phyloP scores from a whole-genome alignment of 2,797 vertebrate genomes.

The Centropyge bicolor region DNA sequence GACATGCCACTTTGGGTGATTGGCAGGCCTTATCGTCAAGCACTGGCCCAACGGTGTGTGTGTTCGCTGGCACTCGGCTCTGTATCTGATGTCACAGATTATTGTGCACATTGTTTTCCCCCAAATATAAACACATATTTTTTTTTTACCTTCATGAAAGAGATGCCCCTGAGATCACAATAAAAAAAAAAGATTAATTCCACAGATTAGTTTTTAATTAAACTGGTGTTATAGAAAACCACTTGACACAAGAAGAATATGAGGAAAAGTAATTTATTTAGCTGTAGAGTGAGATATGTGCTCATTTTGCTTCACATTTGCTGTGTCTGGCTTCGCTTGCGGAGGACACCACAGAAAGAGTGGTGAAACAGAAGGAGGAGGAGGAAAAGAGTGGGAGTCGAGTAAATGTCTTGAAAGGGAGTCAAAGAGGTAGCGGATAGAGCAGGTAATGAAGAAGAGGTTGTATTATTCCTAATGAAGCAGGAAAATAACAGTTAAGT shows the following conservation, averaged over 20 bases:
- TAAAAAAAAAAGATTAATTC: constrained; percentile 56
- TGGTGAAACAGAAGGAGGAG: constrained; percentile 17
- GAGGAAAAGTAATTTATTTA: constrained; percentile 46
- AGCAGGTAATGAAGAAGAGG: constrained; percentile 38
- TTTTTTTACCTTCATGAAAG: background rate
- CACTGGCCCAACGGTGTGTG: background rate
- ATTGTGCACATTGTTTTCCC: constrained; percentile 52
- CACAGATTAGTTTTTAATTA: constrained; percentile 75
- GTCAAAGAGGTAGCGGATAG: constrained; percentile 32
- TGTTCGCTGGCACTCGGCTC: constrained; percentile 8
- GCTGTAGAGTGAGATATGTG: constrained; percentile 27
- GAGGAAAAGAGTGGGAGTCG: constrained; percentile 42
- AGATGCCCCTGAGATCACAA: constrained; percentile 58
- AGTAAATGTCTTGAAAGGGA: constrained; percentile 40
- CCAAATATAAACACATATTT: constrained; percentile 23
- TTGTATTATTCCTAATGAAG: constrained; percentile 41
- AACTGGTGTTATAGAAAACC: constrained; percentile 46
- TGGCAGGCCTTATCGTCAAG: constrained; percentile 67
- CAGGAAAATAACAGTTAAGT: background rate
- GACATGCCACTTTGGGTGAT: constrained; percentile 49
- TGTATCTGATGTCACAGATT: constrained; percentile 41
- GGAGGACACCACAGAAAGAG: constrained; percentile 25
- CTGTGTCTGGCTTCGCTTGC: constrained; percentile 4
- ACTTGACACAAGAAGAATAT: constrained; percentile 37
- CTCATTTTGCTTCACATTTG: constrained; percentile 29